These are phyloP conservation scores for Tupaia tana DNA, from an alignment of 2,113 vertebrate species.

Conservation along the genomic window DNA sequence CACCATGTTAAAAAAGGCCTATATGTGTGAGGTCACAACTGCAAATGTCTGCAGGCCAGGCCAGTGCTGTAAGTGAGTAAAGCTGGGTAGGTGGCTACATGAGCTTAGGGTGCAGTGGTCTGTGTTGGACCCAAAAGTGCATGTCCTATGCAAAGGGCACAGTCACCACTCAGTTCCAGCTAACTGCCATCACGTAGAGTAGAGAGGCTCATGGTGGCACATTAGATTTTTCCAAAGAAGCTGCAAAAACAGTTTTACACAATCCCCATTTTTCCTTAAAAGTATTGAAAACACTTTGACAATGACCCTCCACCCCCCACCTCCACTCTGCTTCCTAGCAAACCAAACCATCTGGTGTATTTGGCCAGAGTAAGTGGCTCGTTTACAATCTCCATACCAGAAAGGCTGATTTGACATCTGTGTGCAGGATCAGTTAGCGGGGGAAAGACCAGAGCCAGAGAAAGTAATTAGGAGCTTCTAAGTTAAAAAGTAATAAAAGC, in stretches of 20 bases:
- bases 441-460: not conserved
- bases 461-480: not conserved
- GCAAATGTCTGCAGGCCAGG: not conserved
- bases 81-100: not conserved
- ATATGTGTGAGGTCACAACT: not conserved
- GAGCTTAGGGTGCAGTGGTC: no score
- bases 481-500: not conserved
- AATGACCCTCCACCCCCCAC: no score
- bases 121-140: not conserved
- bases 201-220: not conserved
- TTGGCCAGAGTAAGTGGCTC: not conserved
- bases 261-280: not conserved
- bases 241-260: not conserved
- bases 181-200: not conserved
- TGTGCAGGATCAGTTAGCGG: not conserved
- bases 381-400: not conserved
- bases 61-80: not conserved
- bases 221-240: conserved; percentile 4
- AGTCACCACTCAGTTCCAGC: not conserved
- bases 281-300: not conserved
- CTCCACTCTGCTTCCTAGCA: not conserved
- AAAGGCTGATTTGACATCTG: not conserved
- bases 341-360: not conserved
- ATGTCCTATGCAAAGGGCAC: not conserved
- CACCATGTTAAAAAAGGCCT: not conserved